A percentile compares a stretch with the other conserved stretches of the same genome.
Conservation (phyloP, 1,140 invertebrate genomes). For the Lucilia cuprina region DNA sequence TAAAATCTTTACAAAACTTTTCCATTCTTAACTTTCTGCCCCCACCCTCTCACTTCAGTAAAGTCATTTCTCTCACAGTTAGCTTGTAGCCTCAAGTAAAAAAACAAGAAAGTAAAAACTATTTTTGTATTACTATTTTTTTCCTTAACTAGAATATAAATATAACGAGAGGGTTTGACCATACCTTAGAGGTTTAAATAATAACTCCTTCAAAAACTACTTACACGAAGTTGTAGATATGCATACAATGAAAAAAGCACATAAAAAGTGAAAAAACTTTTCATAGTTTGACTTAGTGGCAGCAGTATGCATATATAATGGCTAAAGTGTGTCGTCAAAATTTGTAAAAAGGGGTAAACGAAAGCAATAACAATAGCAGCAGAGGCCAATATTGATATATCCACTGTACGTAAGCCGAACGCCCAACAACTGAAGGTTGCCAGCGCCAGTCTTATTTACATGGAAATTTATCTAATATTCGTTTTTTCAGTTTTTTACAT, state of each 20-base stretch:
- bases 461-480: neutral
- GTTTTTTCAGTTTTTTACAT: neutral
- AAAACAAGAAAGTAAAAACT: constrained; percentile 21
- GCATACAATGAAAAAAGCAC: neutral
- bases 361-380: too few relatives aligned
- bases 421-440: neutral
- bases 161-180: constrained; percentile 29
- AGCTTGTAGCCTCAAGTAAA: constrained; percentile 21
- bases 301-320: neutral
- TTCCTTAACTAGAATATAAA: neutral
- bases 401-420: too few relatives aligned
- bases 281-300: neutral
- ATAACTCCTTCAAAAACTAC: constrained; percentile 14
- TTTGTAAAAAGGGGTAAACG: too few relatives aligned
- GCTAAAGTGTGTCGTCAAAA: too few relatives aligned
- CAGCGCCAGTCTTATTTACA: neutral
- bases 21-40: neutral
- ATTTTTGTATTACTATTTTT: constrained; percentile 17
- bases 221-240: neutral
- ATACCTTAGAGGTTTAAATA: constrained; percentile 32
- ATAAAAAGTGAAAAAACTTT: neutral
- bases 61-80: too few relatives aligned
- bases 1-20: neutral
- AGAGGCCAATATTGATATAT: too few relatives aligned
- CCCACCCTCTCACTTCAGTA: neutral